Evolutionary conservation across 2,113 vertebrate species (phyloP).

Genomic region (Psilopogon haemacephalus): DNA sequence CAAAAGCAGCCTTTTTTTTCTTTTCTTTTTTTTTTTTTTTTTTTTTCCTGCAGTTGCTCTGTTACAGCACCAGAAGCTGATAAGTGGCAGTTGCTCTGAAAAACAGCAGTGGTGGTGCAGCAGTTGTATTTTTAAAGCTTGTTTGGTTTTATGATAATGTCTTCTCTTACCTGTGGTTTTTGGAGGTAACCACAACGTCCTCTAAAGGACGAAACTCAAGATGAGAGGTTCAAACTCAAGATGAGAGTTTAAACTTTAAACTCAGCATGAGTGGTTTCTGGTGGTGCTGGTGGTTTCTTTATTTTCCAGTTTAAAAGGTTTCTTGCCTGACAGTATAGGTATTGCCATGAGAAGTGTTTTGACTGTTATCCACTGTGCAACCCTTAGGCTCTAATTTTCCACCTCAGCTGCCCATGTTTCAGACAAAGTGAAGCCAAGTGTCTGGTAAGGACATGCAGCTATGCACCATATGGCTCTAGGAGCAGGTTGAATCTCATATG

Average conservation of each 20-base stretch:
- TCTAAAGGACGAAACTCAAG: not conserved
- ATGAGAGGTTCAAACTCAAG: not conserved
- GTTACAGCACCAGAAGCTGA: not conserved
- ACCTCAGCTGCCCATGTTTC: not conserved
- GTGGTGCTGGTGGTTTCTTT: not conserved
- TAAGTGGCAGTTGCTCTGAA: not conserved
- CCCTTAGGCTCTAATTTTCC: constrained; percentile 2
- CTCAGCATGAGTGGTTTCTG: not conserved
- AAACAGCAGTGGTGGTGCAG: not conserved
- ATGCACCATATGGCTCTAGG: not conserved
- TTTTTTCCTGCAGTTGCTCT: not conserved
- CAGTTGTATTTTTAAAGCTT: not conserved
- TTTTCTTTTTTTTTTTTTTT: not conserved
- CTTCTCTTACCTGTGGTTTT: constrained; percentile 6
- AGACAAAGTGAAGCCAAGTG: not conserved
- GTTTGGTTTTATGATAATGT: not conserved
- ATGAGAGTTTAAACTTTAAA: not conserved
- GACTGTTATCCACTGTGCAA: not conserved
- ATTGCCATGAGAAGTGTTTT: not conserved
- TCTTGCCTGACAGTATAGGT: not conserved
- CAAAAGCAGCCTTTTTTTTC: not conserved
- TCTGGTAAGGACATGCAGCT: not conserved
- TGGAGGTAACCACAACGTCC: not conserved
- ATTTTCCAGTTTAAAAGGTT: not conserved
- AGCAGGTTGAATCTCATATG: not conserved